These are phyloP conservation scores for Chinchilla lanigera DNA, from an alignment of 2,113 vertebrate species.

Conservation along the genomic window DNA sequence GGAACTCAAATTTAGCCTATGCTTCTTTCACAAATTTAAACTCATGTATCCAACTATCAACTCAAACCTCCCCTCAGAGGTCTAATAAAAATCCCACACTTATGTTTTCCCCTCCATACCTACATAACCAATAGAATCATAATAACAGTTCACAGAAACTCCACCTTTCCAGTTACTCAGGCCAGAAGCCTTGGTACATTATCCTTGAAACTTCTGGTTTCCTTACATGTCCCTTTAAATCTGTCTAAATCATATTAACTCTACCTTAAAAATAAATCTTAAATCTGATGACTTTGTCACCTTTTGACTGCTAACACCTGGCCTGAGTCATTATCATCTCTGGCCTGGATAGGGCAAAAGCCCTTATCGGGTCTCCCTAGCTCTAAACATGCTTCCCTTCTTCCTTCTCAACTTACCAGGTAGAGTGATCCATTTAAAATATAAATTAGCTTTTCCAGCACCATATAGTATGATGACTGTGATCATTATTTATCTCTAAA, in stretches of 20 bases:
- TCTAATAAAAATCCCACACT: not conserved
- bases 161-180: not conserved
- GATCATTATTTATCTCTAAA: not conserved
- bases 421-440: constrained; percentile 23
- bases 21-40: not conserved
- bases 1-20: constrained; percentile 7
- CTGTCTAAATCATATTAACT: not conserved
- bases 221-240: not conserved
- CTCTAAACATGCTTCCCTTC: not conserved
- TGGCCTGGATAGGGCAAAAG: not conserved
- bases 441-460: not conserved
- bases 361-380: not conserved
- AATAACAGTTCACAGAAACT: not conserved
- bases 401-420: not conserved
- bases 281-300: not conserved
- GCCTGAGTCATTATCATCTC: not conserved
- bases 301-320: not conserved
- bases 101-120: not conserved
- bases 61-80: not conserved
- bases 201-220: not conserved
- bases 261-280: constrained; percentile 3
- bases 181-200: not conserved
- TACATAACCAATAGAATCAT: not conserved
- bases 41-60: not conserved
- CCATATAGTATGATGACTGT: not conserved